A percentile compares a stretch with the other conserved stretches of the same genome.
Conservation (phyloP, 2,797 vertebrate species). For the Coreius guichenoti region DNA sequence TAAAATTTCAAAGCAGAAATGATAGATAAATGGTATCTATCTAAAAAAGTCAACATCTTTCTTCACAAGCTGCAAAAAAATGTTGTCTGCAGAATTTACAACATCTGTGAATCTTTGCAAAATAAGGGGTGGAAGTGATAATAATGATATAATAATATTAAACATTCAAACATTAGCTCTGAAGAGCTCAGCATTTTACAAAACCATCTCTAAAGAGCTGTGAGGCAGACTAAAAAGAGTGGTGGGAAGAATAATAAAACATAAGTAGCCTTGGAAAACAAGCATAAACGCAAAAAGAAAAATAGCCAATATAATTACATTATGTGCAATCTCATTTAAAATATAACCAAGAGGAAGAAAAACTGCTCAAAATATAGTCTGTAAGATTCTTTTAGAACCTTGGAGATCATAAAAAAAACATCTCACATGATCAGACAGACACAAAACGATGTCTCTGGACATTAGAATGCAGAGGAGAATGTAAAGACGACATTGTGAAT, state of each 20-base stretch:
- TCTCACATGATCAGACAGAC: neutral
- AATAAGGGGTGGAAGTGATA: neutral
- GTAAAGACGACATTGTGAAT: neutral
- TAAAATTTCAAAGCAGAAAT: neutral
- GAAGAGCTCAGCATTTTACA: neutral
- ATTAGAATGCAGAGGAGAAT: neutral
- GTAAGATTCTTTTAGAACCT: neutral
- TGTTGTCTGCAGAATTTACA: neutral
- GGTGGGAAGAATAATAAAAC: slow-evolving; percentile 2
- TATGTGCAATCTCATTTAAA: neutral
- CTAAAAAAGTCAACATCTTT: neutral
- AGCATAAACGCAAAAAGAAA: neutral
- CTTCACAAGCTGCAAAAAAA: neutral
- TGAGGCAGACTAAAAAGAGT: neutral
- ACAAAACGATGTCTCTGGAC: neutral
- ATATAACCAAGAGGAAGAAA: neutral
- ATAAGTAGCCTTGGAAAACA: slow-evolving; percentile 1
- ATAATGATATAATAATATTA: neutral
- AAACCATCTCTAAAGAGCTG: neutral
- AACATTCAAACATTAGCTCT: slow-evolving; percentile 3
- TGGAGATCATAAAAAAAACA: neutral
- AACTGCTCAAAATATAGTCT: neutral
- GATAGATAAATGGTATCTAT: neutral
- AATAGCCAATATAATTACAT: neutral
- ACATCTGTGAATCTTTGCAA: neutral